These are phyloP conservation scores for Epinotia nisella DNA, from an alignment of 2,888 invertebrate genomes.

Conservation along the genomic window DNA sequence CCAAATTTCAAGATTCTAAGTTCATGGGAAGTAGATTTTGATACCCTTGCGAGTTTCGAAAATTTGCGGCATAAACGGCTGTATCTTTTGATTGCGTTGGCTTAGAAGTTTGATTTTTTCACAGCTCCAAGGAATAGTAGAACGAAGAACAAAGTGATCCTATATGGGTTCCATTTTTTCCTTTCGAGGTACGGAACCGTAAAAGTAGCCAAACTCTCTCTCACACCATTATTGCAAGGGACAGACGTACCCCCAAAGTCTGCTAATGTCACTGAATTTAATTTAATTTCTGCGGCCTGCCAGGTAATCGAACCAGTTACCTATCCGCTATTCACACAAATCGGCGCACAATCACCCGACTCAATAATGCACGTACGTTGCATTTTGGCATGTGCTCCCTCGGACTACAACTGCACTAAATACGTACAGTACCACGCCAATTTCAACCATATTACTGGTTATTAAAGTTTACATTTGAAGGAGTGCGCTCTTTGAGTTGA, in stretches of 20 bases:
- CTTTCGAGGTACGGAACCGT: too few species aligned
- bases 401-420: neutral
- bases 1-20: too few species aligned
- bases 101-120: too few species aligned
- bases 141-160: too few species aligned
- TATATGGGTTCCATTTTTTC: too few species aligned
- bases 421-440: neutral
- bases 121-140: too few species aligned
- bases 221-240: neutral
- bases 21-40: too few species aligned
- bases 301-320: slow-evolving; percentile 22
- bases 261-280: slow-evolving; percentile 19
- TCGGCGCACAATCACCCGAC: slow-evolving; percentile 16
- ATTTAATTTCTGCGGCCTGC: slow-evolving; percentile 16
- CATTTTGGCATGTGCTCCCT: slow-evolving; percentile 13
- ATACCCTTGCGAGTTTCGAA: too few species aligned
- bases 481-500: neutral
- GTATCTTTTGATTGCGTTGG: too few species aligned
- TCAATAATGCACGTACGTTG: slow-evolving; percentile 31
- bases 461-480: neutral
- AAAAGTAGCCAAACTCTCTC: neutral
- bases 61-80: too few species aligned
- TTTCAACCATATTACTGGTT: neutral
- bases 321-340: slow-evolving; percentile 21
- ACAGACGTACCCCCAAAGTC: neutral